Conservation (phyloP, 2,797 vertebrate species). For the Mus spretus region DNA sequence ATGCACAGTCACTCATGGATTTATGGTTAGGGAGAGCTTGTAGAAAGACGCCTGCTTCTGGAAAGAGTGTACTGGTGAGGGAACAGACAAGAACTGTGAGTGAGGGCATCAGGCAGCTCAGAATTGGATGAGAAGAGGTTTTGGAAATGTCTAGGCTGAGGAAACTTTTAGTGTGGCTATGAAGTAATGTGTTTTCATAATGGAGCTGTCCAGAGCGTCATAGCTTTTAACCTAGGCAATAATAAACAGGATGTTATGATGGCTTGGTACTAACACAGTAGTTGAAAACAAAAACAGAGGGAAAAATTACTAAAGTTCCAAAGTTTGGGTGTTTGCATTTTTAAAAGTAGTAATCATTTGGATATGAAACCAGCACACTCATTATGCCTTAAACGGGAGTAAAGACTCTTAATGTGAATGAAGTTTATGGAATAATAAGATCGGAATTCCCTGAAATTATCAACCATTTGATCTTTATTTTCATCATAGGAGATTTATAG, state of each 20-base stretch:
- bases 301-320: conserved; percentile 83
- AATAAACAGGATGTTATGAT: conserved; percentile 67
- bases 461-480: conserved; percentile 85
- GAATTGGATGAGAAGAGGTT: conserved; percentile 21
- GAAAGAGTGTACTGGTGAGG: not conserved
- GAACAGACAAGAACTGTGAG: not conserved
- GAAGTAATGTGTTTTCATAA: conserved; percentile 67
- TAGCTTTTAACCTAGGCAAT: conserved; percentile 59
- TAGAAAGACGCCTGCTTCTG: not conserved
- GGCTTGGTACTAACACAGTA: conserved; percentile 76
- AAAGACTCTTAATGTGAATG: conserved; percentile 87
- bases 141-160: conserved; percentile 17
- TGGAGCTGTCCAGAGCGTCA: conserved; percentile 72
- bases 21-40: not conserved
- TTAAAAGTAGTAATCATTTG: conserved; percentile 78
- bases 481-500: conserved; percentile 87
- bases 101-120: not conserved
- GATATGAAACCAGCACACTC: conserved; percentile 82
- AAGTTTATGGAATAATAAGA: conserved; percentile 88
- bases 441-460: conserved; percentile 86
- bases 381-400: conserved; percentile 83
- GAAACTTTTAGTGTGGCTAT: conserved; percentile 32
- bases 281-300: conserved; percentile 83
- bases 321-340: conserved; percentile 81
- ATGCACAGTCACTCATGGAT: not conserved